These are phyloP conservation scores for Helicoverpa zea DNA, from an alignment of 1,140 invertebrate genomes.

Conservation along the genomic window DNA sequence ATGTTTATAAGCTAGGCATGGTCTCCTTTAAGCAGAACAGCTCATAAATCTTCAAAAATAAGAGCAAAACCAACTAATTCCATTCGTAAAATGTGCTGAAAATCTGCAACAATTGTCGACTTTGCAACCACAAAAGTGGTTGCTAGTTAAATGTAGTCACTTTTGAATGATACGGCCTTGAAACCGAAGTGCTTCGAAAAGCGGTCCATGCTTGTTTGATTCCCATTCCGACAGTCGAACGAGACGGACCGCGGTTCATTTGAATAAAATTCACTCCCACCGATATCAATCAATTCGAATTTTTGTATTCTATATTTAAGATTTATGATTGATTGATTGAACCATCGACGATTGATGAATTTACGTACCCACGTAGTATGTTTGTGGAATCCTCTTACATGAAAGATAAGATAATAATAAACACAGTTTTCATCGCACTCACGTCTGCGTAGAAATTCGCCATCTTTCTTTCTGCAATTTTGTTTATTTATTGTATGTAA, in stretches of 20 bases:
- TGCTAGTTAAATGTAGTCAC: conserved; percentile 40
- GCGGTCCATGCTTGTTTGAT: conserved; percentile 13
- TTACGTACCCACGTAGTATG: background rate
- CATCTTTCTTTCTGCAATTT: background rate
- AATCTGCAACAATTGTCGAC: conserved; percentile 30
- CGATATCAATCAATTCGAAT: conserved; percentile 1
- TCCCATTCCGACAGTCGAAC: conserved; percentile 9
- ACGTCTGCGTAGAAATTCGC: background rate
- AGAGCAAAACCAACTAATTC: background rate
- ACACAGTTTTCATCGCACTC: conserved; percentile 4
- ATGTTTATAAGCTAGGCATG: no score
- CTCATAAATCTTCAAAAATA: background rate
- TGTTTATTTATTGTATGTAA: background rate
- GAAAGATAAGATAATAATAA: conserved; percentile 21
- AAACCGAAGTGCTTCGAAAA: conserved; percentile 18
- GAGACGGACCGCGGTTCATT: conserved; percentile 18
- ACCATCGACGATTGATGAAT: conserved; percentile 26
- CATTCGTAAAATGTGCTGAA: background rate
- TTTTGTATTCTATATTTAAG: conserved; percentile 28
- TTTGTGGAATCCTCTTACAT: conserved; percentile 12
- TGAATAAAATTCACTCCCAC: conserved; percentile 34
- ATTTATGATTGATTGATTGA: conserved; percentile 11
- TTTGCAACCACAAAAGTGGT: conserved; percentile 36
- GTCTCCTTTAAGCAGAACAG: no score
- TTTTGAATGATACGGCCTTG: conserved; percentile 45